Percentiles rank a stretch among this genome's conserved stretches.
Evolutionary conservation across 1,140 invertebrate genomes (phyloP).

Genomic region (Bathynomus jamesi): DNA sequence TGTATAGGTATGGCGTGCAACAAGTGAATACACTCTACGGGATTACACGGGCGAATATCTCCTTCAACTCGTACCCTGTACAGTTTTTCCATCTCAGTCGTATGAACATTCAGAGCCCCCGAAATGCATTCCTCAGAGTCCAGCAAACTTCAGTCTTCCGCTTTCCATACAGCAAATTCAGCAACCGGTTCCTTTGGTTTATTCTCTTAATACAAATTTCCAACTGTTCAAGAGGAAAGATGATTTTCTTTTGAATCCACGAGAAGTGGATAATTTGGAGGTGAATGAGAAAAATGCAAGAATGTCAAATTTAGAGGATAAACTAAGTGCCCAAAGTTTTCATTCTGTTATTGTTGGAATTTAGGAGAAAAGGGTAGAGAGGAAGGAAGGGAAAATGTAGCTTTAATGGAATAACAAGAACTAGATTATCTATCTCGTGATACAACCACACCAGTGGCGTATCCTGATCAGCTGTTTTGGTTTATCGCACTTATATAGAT

Average conservation of each 20-base stretch:
- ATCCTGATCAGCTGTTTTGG: too few species aligned
- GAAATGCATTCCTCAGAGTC: slow-evolving; percentile 42
- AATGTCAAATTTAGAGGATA: too few species aligned
- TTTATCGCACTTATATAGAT: too few species aligned
- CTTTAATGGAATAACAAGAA: not conserved
- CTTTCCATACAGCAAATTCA: slow-evolving; percentile 48
- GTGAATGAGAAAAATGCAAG: too few species aligned
- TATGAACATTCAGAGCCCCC: slow-evolving; percentile 38
- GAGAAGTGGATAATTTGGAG: slow-evolving; percentile 32
- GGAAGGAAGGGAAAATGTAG: not conserved
- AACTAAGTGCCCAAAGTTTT: too few species aligned
- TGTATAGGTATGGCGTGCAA: slow-evolving; percentile 44
- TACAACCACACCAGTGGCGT: not conserved
- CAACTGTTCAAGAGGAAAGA: slow-evolving; percentile 45
- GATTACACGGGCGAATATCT: slow-evolving; percentile 46
- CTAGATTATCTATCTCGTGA: not conserved
- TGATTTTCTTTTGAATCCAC: slow-evolving; percentile 43
- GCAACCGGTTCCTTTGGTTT: slow-evolving; percentile 46
- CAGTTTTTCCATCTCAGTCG: slow-evolving; percentile 41
- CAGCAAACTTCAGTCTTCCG: slow-evolving; percentile 45
- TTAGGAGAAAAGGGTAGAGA: not conserved
- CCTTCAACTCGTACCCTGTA: slow-evolving; percentile 46
- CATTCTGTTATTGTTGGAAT: not conserved
- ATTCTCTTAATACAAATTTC: slow-evolving; percentile 48
- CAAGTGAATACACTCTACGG: slow-evolving; percentile 44